Evolutionary conservation across 1,140 invertebrate genomes (phyloP).

Genomic region (Glossosoma conforme): DNA sequence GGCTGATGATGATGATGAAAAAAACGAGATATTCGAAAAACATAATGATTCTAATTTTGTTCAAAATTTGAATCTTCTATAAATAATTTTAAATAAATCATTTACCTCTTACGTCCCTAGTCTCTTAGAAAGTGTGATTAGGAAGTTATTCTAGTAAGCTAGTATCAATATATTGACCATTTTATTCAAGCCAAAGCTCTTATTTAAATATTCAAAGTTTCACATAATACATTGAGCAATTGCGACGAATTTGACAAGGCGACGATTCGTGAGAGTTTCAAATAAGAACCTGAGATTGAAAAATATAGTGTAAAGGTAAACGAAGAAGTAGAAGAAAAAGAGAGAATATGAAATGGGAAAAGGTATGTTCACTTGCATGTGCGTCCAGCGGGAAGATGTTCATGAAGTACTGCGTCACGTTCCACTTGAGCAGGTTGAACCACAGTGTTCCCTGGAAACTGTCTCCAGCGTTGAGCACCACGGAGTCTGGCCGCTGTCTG

Average conservation of each 20-base stretch:
- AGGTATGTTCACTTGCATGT: conserved; percentile 60
- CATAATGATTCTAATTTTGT: too few species aligned
- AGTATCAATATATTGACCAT: too few species aligned
- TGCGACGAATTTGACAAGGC: background rate
- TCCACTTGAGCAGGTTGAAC: conserved; percentile 74
- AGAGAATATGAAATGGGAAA: too few species aligned
- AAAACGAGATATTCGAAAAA: too few species aligned
- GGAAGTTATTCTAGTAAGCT: too few species aligned
- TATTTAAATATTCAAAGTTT: background rate
- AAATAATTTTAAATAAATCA: too few species aligned
- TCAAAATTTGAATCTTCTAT: too few species aligned
- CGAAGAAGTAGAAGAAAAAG: too few species aligned
- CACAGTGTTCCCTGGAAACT: conserved; percentile 82
- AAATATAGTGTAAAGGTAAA: background rate
- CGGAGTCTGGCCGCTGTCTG: conserved; percentile 56
- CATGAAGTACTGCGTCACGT: conserved; percentile 68
- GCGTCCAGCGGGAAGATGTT: conserved; percentile 73
- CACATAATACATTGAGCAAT: background rate
- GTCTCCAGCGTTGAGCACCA: conserved; percentile 79
- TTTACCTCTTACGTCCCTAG: too few species aligned
- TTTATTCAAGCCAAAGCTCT: background rate
- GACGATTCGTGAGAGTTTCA: background rate
- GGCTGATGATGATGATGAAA: too few species aligned
- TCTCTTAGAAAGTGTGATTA: too few species aligned
- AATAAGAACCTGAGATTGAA: background rate